Evolutionary conservation across 2,113 vertebrate species (phyloP), one percentile per base, ranked within the genome.

Genomic region (Nothobranchius kuhntae): DNA sequence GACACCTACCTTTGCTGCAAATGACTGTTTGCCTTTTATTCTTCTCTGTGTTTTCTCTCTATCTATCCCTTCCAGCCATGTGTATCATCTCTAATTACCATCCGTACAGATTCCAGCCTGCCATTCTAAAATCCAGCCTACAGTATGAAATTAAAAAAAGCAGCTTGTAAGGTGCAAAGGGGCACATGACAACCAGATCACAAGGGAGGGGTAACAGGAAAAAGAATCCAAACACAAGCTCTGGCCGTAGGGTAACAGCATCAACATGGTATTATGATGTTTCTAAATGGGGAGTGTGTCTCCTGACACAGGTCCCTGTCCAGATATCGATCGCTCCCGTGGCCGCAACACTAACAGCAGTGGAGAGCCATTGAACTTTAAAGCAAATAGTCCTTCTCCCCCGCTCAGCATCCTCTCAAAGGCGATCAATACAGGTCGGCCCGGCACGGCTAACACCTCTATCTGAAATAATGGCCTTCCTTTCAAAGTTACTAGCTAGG

Each of bases 381-480:
- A 83, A 88, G 87, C 88, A 93, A 92, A 94, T 87, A 89, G 82
- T 83, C 87, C 82, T 91, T 92, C 86, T 88, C 85, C 85, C 89
- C 90, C 87, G 61, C 79, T 92, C 89, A 87, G 67, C 66, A 80
- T 61, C 73, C 75, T 91, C 87, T 91, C 82, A 53, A 81, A 81
- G 48, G 42, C 86, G 87, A 91, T 92, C 85, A 83, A 84, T 89
- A 85, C 15, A 89, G 80, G 73, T 77, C 79, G 71, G 77, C 57
- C 81, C 67, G 54, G 54, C 64, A 62, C 68, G 15, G 65, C 74
- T 87, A 88, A 91, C 89, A 85, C 79, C 89, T 78, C 83, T 89
- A 92, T 89, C 84, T 90, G 61, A 7, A 84, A 81, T 81, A 66
- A 74, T 82, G 80, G 81, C 68, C 61, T 89, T 90, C 64, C 13